Base-by-base conservation (phyloP, 2,113 vertebrate species). In the Seriola quinqueradiata region DNA sequence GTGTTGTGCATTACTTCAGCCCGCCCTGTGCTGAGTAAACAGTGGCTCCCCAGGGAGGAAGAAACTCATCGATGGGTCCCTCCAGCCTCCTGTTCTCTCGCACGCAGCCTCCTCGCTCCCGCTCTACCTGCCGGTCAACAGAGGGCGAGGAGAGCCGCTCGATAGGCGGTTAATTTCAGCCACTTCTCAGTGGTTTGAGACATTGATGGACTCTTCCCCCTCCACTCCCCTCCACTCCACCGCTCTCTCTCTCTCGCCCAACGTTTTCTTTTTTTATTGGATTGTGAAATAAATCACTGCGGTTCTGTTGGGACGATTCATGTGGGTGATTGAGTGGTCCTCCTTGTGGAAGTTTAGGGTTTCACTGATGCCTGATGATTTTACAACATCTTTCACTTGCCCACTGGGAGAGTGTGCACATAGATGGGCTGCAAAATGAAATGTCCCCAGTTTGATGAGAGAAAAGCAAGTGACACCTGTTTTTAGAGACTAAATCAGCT, bases 11-110 rank as follows among this genome's bases (percentile, higher is more conserved):
- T 42, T 42, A 42, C 40, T 69, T 32, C 68, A 32, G 21, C 36
- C 63, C n/a, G 25, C 67, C 36, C 79, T 77, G 82, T 87, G 87
- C 92, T 89, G 86, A 91, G 90, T 79, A 84, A 89, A 90, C 85
- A 85, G 73, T 54, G 50, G 69, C 81, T 80, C 85, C 77, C 58
- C 54, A 1, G 70, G 57, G 75, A 81, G 82, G 93, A 84, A 82
- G 87, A 67, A 66, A 75, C 61, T 79, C 85, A 91, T 85, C 87
- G 84, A 91, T 83, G 82, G 75, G 32, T 69, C 86, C 70, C 78
- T 54, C 67, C 46, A 44, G 50, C 25, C 68, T n/a, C 19, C 12
- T 14, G 54, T 65, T n/a, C 34, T 50, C 23, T 42, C 32, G 17
- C 16, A 77, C 79, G 87, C 32, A 34, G 42, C 44, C 69, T 79